phyloP scores from a whole-genome alignment of 1,140 invertebrate species.

The Xylocopa sonorina region DNA sequence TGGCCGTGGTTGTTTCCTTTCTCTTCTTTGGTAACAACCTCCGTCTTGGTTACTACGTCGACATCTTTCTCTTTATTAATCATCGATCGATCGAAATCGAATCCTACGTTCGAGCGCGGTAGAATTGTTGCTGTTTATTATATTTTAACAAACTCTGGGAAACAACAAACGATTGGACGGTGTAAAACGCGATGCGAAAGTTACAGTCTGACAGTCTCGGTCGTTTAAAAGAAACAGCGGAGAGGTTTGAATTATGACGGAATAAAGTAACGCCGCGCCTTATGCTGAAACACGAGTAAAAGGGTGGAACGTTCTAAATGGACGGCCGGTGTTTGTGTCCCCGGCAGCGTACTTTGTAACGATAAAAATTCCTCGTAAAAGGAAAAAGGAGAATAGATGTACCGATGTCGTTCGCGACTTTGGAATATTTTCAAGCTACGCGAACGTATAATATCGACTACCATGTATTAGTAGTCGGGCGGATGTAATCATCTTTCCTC shows the following conservation, averaged over 20 bases:
- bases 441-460: too few species aligned
- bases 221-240: background rate
- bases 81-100: too few species aligned
- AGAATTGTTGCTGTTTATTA: too few species aligned
- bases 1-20: constrained; percentile 5
- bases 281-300: background rate
- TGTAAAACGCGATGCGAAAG: too few species aligned
- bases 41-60: constrained; percentile 17
- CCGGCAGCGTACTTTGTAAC: constrained; percentile 29
- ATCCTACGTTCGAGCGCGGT: too few species aligned
- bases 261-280: background rate
- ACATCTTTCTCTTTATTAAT: background rate
- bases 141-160: too few species aligned
- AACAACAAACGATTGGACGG: too few species aligned
- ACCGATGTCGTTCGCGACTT: too few species aligned
- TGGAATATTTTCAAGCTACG: too few species aligned
- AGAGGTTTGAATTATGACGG: constrained; percentile 14
- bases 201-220: background rate
- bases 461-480: too few species aligned
- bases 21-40: background rate
- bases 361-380: constrained; percentile 47
- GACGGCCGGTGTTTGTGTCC: constrained; percentile 40
- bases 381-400: too few species aligned
- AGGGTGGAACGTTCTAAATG: constrained; percentile 33
- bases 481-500: constrained; percentile 57